Percentiles rank a stretch among this genome's conserved stretches.
Evolutionary conservation across 1,140 invertebrate genomes (phyloP).

Genomic region (Pristionchus pacificus): DNA sequence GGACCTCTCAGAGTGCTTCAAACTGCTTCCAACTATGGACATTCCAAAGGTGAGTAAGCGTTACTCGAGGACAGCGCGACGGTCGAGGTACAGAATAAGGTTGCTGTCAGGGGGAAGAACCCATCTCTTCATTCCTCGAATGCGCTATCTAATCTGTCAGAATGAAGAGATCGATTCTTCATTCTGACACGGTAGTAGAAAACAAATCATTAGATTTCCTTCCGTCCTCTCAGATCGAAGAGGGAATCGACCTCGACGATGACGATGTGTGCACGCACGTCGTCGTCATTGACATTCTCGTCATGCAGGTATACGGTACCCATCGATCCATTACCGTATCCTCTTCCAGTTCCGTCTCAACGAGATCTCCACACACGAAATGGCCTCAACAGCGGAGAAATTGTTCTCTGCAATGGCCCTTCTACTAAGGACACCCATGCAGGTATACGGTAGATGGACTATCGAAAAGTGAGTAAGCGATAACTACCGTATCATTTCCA

Average conservation of each 20-base stretch:
- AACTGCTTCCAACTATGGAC: constrained; percentile 64
- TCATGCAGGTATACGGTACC: constrained; percentile 83
- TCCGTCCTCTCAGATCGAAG: constrained; percentile 59
- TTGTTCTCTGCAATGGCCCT: constrained; percentile 41
- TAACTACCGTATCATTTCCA: constrained; percentile 64
- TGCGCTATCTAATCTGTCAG: too few species aligned
- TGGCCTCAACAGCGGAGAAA: constrained; percentile 33
- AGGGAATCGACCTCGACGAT: constrained; percentile 69
- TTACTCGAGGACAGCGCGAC: too few species aligned
- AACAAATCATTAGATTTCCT: too few species aligned
- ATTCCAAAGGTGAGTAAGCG: constrained; percentile 44
- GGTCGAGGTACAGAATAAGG: too few species aligned
- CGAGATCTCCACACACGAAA: constrained; percentile 77
- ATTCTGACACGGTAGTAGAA: too few species aligned
- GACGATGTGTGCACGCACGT: constrained; percentile 69
- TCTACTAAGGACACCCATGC: constrained; percentile 66
- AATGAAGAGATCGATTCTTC: too few species aligned
- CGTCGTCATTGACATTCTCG: constrained; percentile 86
- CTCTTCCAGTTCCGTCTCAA: constrained; percentile 79
- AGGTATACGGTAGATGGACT: constrained; percentile 62
- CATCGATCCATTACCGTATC: too few species aligned
- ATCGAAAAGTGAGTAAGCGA: background rate
- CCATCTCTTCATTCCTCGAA: too few species aligned
- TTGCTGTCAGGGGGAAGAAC: too few species aligned
- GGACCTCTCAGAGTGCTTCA: constrained; percentile 78